Evolutionary conservation across 1,140 invertebrate genomes (phyloP).

Genomic region (Drosophila murphyi): DNA sequence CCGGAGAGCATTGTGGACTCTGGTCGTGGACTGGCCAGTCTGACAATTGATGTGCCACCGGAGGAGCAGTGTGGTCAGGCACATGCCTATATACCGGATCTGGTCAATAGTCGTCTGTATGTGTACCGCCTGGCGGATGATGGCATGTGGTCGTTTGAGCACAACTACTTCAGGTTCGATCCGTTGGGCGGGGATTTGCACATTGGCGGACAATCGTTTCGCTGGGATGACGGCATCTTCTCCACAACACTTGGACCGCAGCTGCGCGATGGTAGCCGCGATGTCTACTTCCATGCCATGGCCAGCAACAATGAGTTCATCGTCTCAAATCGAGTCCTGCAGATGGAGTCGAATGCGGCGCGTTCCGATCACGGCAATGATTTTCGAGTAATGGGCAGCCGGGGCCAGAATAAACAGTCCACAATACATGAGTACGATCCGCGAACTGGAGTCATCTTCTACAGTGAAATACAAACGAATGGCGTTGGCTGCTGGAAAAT

Average conservation of each 20-base stretch:
- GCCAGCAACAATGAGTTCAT: slow-evolving; percentile 87
- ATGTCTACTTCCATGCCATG: slow-evolving; percentile 89
- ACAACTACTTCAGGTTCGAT: slow-evolving; percentile 91
- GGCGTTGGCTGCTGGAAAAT: slow-evolving; percentile 90
- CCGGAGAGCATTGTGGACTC: slow-evolving; percentile 71
- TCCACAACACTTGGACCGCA: slow-evolving; percentile 87
- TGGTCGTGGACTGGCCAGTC: slow-evolving; percentile 86
- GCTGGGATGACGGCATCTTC: slow-evolving; percentile 91
- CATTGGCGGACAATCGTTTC: slow-evolving; percentile 88
- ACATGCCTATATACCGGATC: slow-evolving; percentile 90
- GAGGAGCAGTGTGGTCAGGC: slow-evolving; percentile 87
- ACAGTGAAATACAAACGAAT: slow-evolving; percentile 88
- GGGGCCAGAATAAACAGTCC: slow-evolving; percentile 87
- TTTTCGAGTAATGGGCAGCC: slow-evolving; percentile 86
- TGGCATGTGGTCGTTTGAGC: slow-evolving; percentile 89
- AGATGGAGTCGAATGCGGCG: slow-evolving; percentile 86
- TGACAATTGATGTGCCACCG: slow-evolving; percentile 87
- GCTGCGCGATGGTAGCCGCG: slow-evolving; percentile 85
- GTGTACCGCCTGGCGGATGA: slow-evolving; percentile 87
- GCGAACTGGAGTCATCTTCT: slow-evolving; percentile 87
- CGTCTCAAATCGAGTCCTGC: slow-evolving; percentile 88
- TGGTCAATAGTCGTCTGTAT: slow-evolving; percentile 88
- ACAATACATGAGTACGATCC: slow-evolving; percentile 87
- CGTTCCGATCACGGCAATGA: slow-evolving; percentile 87
- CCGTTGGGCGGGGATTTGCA: slow-evolving; percentile 89